phyloP scores from a whole-genome alignment of 2,113 vertebrate genomes.

The Solea senegalensis region DNA sequence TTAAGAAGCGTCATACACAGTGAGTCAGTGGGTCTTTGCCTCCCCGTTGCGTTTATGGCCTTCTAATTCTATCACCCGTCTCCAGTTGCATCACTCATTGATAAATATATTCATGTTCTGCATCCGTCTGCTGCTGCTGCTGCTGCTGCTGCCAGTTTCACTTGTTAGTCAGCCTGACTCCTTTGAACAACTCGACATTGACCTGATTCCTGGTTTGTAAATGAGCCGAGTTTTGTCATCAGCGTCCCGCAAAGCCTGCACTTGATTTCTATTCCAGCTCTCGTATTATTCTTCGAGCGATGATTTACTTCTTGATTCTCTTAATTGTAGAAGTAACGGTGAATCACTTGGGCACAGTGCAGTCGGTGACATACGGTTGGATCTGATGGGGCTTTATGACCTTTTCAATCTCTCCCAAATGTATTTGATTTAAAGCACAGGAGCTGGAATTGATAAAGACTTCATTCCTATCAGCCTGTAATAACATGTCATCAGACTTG shows the following conservation, averaged over 20 bases:
- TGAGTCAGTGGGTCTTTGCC: not conserved
- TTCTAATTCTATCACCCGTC: constrained; percentile 39
- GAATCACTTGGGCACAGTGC: no score
- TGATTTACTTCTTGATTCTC: no score
- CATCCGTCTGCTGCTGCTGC: constrained; percentile 15
- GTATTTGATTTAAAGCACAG: no score
- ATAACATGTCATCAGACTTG: no score
- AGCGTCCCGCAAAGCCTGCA: not conserved
- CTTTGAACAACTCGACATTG: constrained; percentile 17
- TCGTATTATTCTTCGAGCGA: no score
- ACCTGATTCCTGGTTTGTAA: constrained; percentile 28
- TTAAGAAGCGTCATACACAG: not conserved
- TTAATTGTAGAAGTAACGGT: no score
- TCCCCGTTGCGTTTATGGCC: constrained; percentile 14
- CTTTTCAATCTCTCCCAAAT: no score
- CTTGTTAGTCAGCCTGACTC: constrained; percentile 36
- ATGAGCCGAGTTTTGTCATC: constrained; percentile 19
- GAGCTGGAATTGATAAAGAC: no score
- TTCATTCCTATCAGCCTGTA: no score
- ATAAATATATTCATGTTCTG: constrained; percentile 49
- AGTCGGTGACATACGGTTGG: no score
- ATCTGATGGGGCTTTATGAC: no score
- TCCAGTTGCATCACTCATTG: constrained; percentile 19
- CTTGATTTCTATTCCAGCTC: no score
- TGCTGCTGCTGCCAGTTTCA: constrained; percentile 18